Evolutionary conservation across 2,113 vertebrate genomes (phyloP).

Genomic region (Oreochromis spilurus): DNA sequence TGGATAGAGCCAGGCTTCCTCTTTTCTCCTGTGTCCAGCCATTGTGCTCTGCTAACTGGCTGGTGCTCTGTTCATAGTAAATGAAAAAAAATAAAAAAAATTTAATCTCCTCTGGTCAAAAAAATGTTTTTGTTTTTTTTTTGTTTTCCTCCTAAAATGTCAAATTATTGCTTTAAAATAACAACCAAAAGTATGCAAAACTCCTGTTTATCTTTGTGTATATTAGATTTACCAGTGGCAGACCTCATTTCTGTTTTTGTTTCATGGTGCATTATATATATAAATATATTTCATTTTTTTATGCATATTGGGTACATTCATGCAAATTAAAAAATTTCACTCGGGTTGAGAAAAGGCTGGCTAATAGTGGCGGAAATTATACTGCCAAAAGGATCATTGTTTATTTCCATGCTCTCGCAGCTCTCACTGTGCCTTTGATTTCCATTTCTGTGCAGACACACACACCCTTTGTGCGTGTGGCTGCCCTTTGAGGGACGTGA

Average conservation of each 20-base stretch:
- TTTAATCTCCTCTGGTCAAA: not conserved
- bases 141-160: not conserved
- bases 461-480: not conserved
- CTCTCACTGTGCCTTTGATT: not conserved
- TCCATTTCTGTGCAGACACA: not conserved
- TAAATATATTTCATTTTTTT: not conserved
- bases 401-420: not conserved
- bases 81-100: not conserved
- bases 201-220: not conserved
- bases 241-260: not conserved
- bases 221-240: not conserved
- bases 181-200: not conserved
- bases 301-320: constrained; percentile 19
- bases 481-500: not conserved
- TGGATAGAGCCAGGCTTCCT: not conserved
- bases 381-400: not conserved
- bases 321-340: not conserved
- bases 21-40: not conserved
- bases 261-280: not conserved
- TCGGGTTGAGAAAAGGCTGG: not conserved
- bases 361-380: not conserved
- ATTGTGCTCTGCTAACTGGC: not conserved
- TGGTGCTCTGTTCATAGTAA: not conserved
- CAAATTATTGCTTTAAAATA: not conserved
- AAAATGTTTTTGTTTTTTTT: not conserved